phyloP scores from a whole-genome alignment of 37 sponge, comb jelly and placozoan species.

The Eunapius fragilis region DNA sequence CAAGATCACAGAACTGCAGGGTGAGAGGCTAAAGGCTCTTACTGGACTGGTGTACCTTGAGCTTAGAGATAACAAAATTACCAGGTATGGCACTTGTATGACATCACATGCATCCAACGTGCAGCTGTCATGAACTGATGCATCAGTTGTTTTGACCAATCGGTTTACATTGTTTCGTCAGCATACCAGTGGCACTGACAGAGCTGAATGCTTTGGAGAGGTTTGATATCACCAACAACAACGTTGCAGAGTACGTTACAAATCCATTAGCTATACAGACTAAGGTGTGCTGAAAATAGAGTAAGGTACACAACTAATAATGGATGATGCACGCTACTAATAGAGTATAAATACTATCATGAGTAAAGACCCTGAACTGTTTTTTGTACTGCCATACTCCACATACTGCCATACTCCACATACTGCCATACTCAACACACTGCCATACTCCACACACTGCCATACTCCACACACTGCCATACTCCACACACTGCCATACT shows the following conservation, averaged over 20 bases:
- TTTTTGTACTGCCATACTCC: no score
- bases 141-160: not conserved
- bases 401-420: no score
- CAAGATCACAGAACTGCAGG: conserved; percentile 23
- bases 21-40: conserved; percentile 13
- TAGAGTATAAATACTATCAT: no score
- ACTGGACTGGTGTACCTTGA: conserved; percentile 57
- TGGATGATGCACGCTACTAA: no score
- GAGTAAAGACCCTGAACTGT: no score
- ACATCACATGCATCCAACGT: not conserved
- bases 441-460: no score
- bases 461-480: no score
- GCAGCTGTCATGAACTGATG: not conserved
- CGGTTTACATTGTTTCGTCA: not conserved
- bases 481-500: no score
- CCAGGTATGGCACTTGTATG: no score
- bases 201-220: conserved; percentile 55
- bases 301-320: not conserved
- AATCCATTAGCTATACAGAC: no score
- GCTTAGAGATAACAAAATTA: conserved; percentile 75
- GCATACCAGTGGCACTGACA: conserved; percentile 66
- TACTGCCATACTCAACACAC: no score
- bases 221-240: conserved; percentile 79
- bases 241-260: conserved; percentile 63
- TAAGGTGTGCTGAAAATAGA: not conserved